Percentiles rank a stretch among this genome's conserved stretches.
These are phyloP conservation scores for Rhizomys pruinosus DNA, from an alignment of 2,113 vertebrate genomes.

Conservation along the genomic window DNA sequence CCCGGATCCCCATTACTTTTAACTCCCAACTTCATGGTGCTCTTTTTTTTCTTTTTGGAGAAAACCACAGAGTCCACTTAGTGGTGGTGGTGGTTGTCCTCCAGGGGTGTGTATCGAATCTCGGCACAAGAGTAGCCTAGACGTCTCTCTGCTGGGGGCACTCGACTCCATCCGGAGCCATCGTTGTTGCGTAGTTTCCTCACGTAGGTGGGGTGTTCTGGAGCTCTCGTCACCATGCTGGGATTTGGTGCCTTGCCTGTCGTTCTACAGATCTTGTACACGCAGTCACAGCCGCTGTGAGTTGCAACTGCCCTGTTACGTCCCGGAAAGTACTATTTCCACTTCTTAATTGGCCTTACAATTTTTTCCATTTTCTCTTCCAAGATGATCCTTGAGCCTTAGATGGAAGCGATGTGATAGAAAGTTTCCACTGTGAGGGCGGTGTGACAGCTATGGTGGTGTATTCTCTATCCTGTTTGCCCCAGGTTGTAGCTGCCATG, in stretches of 20 bases:
- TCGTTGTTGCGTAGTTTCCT: no score
- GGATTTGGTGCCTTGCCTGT: background rate
- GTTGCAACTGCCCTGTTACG: background rate
- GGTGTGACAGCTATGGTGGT: no score
- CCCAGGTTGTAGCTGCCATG: fast-evolving
- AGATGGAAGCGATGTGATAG: no score
- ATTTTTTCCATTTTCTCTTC: background rate
- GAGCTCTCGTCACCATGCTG: background rate
- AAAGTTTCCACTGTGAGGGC: no score
- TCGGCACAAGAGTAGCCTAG: no score
- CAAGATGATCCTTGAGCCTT: background rate
- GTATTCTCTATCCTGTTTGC: background rate
- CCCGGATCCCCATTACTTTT: background rate
- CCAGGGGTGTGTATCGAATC: no score
- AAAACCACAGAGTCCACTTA: background rate
- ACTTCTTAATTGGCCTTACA: background rate
- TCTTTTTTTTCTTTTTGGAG: background rate
- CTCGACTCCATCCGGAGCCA: no score
- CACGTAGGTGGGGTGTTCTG: background rate
- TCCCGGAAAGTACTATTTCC: background rate
- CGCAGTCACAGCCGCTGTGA: background rate
- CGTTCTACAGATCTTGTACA: background rate
- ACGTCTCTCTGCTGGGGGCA: no score
- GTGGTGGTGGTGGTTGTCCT: no score
- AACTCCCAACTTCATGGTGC: background rate